A percentile compares a stretch with the other conserved stretches of the same genome.
phyloP scores from a whole-genome alignment of 2,113 vertebrate species.

The Stegastes partitus region DNA sequence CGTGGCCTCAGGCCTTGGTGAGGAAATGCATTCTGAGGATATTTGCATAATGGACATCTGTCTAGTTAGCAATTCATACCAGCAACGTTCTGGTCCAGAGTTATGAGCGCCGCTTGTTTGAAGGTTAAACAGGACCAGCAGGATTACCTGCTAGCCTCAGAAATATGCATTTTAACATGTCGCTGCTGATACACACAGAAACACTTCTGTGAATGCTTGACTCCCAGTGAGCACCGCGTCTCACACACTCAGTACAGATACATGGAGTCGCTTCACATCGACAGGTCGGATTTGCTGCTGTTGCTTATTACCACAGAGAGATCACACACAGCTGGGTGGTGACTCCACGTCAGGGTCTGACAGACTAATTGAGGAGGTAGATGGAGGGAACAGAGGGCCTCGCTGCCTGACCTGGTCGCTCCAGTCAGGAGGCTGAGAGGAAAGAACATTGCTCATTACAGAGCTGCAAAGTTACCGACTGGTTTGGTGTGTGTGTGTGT shows the following conservation, averaged over 20 bases:
- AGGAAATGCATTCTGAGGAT: conserved; percentile 19
- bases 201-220: too few species aligned
- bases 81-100: conserved; percentile 1
- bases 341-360: neutral
- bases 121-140: too few species aligned
- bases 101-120: neutral
- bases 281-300: neutral
- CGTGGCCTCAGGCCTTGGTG: conserved; percentile 23
- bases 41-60: conserved; percentile 55
- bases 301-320: neutral
- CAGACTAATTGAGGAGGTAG: neutral
- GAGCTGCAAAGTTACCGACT: neutral
- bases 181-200: too few species aligned
- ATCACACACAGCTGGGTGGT: conserved; percentile 5
- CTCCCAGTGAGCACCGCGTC: too few species aligned
- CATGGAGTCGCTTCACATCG: neutral
- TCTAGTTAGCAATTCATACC: conserved; percentile 32
- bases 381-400: neutral
- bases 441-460: neutral
- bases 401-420: neutral
- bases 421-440: neutral
- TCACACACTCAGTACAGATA: neutral
- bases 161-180: too few species aligned
- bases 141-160: too few species aligned
- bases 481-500: neutral